phyloP scores from a whole-genome alignment of 2,797 vertebrate species.

The Yasuhikotakia modesta region DNA sequence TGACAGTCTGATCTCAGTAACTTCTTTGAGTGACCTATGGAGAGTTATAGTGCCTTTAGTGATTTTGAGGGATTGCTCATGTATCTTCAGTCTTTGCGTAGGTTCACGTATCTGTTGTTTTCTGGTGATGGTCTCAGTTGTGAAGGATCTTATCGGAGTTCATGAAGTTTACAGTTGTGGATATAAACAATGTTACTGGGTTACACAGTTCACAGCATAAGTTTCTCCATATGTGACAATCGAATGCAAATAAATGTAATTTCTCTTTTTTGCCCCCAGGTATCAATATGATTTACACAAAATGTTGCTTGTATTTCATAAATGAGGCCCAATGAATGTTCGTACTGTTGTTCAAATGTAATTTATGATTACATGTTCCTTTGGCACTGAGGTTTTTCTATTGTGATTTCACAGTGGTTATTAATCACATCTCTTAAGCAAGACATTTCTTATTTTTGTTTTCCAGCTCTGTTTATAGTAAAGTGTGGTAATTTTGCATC shows the following conservation, averaged over 20 bases:
- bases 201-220: background rate
- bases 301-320: conserved; percentile 8
- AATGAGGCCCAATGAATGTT: background rate
- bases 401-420: conserved; percentile 3
- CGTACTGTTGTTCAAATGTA: conserved; percentile 55
- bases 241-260: background rate
- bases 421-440: conserved; percentile 4
- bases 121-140: background rate
- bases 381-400: conserved; percentile 45
- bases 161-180: conserved; percentile 25
- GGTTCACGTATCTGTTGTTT: background rate
- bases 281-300: background rate
- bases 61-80: background rate
- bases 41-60: conserved; percentile 30
- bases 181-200: background rate
- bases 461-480: conserved; percentile 51
- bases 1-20: background rate
- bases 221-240: background rate
- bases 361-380: conserved; percentile 49
- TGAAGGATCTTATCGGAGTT: conserved; percentile 1
- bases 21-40: background rate
- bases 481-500: conserved; percentile 37
- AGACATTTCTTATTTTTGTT: conserved; percentile 3
- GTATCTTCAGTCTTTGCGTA: conserved; percentile 12
- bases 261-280: background rate